Evolutionary conservation across 2,797 vertebrate species (phyloP).

Genomic region (Labeo calbasu): DNA sequence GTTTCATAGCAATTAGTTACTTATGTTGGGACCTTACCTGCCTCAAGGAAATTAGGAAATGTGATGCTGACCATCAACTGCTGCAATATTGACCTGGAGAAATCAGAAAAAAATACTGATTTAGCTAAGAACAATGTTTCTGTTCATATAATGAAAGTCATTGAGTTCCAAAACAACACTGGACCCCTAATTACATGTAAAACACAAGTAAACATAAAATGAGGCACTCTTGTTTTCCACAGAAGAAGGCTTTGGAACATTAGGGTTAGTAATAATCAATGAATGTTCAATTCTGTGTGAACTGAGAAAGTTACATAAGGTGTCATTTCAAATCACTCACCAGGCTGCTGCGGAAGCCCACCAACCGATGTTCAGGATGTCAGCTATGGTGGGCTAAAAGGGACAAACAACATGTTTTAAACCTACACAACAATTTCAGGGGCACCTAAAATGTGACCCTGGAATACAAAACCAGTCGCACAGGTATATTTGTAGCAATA

Average conservation of each 20-base stretch:
- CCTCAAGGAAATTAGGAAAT: constrained; percentile 87
- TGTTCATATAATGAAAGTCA: not conserved
- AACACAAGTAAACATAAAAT: constrained; percentile 5
- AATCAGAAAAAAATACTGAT: constrained; percentile 47
- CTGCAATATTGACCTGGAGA: constrained; percentile 90
- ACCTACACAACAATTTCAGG: not conserved
- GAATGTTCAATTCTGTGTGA: not conserved
- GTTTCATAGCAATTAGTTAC: constrained; percentile 10
- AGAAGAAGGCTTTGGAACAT: not conserved
- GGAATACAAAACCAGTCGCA: too few relatives aligned
- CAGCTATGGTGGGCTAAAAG: constrained; percentile 88
- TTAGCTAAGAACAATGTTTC: not conserved
- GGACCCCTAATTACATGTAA: not conserved
- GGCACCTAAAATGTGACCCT: too few relatives aligned
- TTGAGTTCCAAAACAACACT: not conserved
- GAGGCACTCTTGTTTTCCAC: not conserved
- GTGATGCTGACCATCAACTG: constrained; percentile 92
- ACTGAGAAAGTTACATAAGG: not conserved
- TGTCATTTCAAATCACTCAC: constrained; percentile 78
- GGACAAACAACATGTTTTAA: constrained; percentile 52
- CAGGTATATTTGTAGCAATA: too few relatives aligned
- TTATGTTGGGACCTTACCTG: constrained; percentile 80
- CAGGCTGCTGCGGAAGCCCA: constrained; percentile 93
- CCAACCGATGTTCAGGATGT: constrained; percentile 92
- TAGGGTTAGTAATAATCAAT: not conserved